Conservation (phyloP, 2,113 vertebrate genomes). For the Elgaria multicarinata region DNA sequence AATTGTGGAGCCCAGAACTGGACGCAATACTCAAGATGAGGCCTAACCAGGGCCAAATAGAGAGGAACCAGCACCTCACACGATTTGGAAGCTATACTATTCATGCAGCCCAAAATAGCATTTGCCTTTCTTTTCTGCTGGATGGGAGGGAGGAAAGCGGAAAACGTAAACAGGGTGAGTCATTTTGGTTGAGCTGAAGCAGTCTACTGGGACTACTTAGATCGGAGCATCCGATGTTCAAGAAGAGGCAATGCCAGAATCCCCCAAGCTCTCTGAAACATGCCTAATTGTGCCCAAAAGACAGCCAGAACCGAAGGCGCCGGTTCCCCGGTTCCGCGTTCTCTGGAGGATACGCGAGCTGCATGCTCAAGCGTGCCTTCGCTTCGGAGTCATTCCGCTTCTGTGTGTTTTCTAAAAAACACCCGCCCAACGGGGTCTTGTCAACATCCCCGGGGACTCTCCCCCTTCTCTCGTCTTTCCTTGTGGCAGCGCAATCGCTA, state of each 20-base stretch:
- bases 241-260: background rate
- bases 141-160: too few species aligned
- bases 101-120: too few species aligned
- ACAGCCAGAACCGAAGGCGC: background rate
- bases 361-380: background rate
- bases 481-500: background rate
- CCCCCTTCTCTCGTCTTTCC: too few species aligned
- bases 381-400: background rate
- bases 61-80: too few species aligned
- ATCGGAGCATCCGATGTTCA: background rate
- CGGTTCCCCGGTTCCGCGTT: background rate
- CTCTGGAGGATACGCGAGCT: background rate
- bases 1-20: too few species aligned
- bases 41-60: too few species aligned
- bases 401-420: background rate
- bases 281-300: slow-evolving; percentile 15
- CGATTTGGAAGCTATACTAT: too few species aligned
- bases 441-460: background rate
- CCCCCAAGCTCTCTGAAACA: background rate
- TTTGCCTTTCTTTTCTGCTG: too few species aligned
- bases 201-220: background rate
- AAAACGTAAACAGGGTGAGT: background rate
- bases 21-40: too few species aligned
- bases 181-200: background rate
- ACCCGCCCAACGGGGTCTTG: background rate